Evolutionary conservation across 2,888 invertebrate species (phyloP).

Genomic region (Halocaridina rubra): DNA sequence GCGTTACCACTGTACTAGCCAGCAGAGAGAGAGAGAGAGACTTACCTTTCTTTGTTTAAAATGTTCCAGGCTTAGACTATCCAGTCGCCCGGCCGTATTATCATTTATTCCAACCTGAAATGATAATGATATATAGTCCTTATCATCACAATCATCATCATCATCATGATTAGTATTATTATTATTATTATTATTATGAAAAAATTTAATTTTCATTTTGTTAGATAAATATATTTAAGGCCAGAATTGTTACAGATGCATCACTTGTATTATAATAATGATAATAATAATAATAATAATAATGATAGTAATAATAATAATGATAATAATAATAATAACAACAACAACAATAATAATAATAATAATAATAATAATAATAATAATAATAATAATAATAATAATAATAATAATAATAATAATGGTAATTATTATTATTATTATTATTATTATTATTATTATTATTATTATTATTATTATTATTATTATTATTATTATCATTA

Average conservation of each 20-base stretch:
- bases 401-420: background rate
- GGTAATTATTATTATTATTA: background rate
- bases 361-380: background rate
- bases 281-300: background rate
- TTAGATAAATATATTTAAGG: too few relatives aligned
- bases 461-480: background rate
- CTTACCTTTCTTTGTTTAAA: constrained; percentile 48
- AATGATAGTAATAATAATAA: background rate
- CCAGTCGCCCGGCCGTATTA: constrained; percentile 60
- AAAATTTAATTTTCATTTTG: too few relatives aligned
- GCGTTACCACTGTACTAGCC: too few relatives aligned
- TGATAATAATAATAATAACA: background rate
- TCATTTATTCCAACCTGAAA: constrained; percentile 60
- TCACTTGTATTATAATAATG: background rate
- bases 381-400: background rate
- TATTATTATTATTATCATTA: background rate
- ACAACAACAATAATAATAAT: background rate
- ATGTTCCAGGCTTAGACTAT: constrained; percentile 31
- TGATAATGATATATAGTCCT: too few relatives aligned
- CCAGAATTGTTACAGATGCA: too few relatives aligned
- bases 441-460: background rate
- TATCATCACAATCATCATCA: background rate
- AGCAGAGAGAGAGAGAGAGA: too few relatives aligned
- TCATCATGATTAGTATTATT: background rate
- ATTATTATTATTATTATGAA: background rate